Percentiles rank a stretch among this genome's conserved stretches.
Evolutionary conservation across 2,888 invertebrate genomes (phyloP).

Genomic region (Ligdia adustata): DNA sequence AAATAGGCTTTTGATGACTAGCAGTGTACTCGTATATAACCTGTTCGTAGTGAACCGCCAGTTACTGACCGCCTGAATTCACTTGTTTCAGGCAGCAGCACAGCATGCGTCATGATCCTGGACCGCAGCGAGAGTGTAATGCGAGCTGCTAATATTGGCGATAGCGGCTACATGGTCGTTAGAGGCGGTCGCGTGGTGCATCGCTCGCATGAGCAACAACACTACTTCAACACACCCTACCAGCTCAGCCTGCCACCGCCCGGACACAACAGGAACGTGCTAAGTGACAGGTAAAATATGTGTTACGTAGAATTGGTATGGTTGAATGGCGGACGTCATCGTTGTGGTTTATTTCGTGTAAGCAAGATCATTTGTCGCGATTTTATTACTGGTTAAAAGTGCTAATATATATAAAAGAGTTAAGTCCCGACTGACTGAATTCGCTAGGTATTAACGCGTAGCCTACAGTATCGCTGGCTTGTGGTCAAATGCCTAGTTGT

Average conservation of each 20-base stretch:
- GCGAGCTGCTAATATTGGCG: slow-evolving; percentile 99
- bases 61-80: too few species aligned
- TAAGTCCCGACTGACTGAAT: too few species aligned
- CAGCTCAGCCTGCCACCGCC: slow-evolving; percentile 98
- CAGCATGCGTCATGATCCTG: slow-evolving; percentile 97
- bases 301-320: not conserved
- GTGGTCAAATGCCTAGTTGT: too few species aligned
- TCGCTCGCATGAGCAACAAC: slow-evolving; percentile 98
- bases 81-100: slow-evolving; percentile 94
- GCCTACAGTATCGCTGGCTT: too few species aligned
- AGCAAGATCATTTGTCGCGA: too few species aligned
- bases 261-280: slow-evolving; percentile 92
- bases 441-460: too few species aligned
- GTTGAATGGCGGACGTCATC: not conserved
- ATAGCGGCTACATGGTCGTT: slow-evolving; percentile 98
- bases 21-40: too few species aligned
- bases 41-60: too few species aligned
- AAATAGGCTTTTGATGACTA: too few species aligned
- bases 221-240: slow-evolving; percentile 99
- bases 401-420: too few species aligned
- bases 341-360: not conserved
- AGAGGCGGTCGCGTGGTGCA: slow-evolving; percentile 94
- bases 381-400: too few species aligned
- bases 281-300: slow-evolving; percentile 90
- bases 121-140: slow-evolving; percentile 95